Evolutionary conservation across 2,888 invertebrate genomes (phyloP).

Genomic region (Rugalucina vietnamica): DNA sequence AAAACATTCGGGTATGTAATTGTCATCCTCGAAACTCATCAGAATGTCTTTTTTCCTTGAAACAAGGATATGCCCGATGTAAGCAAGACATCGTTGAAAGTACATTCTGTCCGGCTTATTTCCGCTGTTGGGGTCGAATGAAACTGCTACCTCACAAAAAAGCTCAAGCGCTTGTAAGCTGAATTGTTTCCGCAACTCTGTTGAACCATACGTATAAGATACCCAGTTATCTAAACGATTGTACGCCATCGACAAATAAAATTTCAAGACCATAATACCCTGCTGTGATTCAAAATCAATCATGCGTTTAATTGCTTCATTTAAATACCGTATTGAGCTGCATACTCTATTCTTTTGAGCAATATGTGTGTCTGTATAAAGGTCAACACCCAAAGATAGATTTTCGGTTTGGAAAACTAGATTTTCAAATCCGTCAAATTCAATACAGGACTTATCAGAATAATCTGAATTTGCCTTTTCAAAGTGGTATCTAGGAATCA

Average conservation of each 20-base stretch:
- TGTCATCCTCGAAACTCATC: neutral
- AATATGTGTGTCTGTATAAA: neutral
- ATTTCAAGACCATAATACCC: neutral
- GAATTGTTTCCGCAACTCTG: neutral
- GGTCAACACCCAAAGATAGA: neutral
- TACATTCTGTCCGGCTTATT: neutral
- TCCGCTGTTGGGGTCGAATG: neutral
- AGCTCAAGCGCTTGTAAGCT: neutral
- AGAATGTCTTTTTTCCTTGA: neutral
- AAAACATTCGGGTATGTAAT: neutral
- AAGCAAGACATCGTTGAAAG: neutral
- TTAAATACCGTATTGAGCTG: neutral
- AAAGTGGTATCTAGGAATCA: neutral
- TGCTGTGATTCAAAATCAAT: neutral
- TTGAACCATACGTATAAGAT: neutral
- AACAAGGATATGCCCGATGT: neutral
- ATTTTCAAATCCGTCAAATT: neutral
- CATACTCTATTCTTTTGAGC: neutral
- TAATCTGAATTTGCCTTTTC: neutral
- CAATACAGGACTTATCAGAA: neutral
- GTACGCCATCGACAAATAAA: neutral
- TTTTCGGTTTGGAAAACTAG: neutral
- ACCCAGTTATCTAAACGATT: constrained; percentile 4
- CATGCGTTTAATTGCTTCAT: neutral
- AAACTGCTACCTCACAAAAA: neutral